Base-by-base conservation (phyloP, 2,888 invertebrate genomes). In the Nymphalis c-album region DNA sequence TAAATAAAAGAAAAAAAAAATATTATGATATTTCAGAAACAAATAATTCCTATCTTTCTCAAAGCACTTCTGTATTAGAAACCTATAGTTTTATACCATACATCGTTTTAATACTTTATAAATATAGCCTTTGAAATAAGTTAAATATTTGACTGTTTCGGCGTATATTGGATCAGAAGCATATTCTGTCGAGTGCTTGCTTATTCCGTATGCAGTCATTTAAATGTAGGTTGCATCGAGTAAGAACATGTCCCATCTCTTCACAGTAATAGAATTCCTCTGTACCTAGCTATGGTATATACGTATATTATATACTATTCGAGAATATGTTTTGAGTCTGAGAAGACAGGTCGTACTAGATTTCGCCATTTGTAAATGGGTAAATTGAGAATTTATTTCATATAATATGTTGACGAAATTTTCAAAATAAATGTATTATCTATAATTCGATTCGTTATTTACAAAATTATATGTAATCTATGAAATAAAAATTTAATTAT, bases 191-290 rank as follows among this genome's bases (percentile, higher is more conserved):
- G 60, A 55, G 47, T 17, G 55, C 60, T 55, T 60, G 31, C 68
- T 57, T 68, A 68, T 68, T 68, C 57, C 17, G 57, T 55, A 60
- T 64, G 63, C 60, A 60, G 64, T 60, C 57, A 68, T 64, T 64
- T 68, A 64, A 64, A 64, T 68, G 64, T 60, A 59, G 64, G 55
- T 59, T 60, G 64, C 59, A 59, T 17, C n/a, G 67, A 63, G 48
- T 59, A 57, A 64, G 64, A 60, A 57, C 55, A 64, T 60, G 55
- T 59, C 60, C 51, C 63, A 46, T 35, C 63, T 64, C 47, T 47
- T 47, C 64, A 22, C 53, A 47, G 65, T 65, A 65, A 65, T 65
- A 65, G 65, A 65, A 65, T 65, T 65, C 53, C 60, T 53, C 45
- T 60, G 51, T 47, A 60, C n/a, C 46, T 60, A 53, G 64, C 31